These are phyloP conservation scores for Rhombomys opimus DNA, from an alignment of 2,113 vertebrate species.

Conservation along the genomic window DNA sequence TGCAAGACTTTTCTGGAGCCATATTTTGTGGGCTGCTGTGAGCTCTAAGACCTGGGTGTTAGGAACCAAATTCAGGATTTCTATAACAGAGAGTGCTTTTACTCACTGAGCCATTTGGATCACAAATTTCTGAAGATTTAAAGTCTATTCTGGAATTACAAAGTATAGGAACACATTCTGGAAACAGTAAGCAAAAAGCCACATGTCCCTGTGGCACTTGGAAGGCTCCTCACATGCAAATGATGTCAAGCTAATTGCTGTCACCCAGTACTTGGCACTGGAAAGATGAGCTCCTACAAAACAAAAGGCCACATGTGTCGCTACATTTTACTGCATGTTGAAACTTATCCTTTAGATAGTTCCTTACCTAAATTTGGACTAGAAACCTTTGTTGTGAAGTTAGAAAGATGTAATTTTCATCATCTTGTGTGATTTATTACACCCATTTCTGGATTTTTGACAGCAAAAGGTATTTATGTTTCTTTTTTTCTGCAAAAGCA, in stretches of 20 bases:
- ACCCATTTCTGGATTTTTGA: neutral
- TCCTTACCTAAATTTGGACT: neutral
- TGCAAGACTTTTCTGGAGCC: neutral
- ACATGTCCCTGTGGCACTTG: neutral
- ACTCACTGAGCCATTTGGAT: neutral
- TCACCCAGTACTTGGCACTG: neutral
- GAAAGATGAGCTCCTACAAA: neutral
- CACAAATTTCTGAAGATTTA: neutral
- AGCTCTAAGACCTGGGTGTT: neutral
- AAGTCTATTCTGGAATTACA: neutral
- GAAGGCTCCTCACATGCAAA: neutral
- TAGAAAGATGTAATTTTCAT: neutral
- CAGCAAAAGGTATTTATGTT: neutral
- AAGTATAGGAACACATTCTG: neutral
- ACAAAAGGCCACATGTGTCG: neutral
- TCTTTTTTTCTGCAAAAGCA: neutral
- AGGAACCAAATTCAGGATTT: too few relatives aligned
- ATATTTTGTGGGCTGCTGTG: neutral
- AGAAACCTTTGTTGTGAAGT: neutral
- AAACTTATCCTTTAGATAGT: neutral
- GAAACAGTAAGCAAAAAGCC: neutral
- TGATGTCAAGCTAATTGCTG: neutral
- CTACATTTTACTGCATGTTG: neutral
- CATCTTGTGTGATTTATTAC: neutral
- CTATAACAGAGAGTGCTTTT: too few relatives aligned